Percentiles rank a stretch among this genome's conserved stretches.
phyloP scores from a whole-genome alignment of 2,888 invertebrate species.

The Acleris cristana region DNA sequence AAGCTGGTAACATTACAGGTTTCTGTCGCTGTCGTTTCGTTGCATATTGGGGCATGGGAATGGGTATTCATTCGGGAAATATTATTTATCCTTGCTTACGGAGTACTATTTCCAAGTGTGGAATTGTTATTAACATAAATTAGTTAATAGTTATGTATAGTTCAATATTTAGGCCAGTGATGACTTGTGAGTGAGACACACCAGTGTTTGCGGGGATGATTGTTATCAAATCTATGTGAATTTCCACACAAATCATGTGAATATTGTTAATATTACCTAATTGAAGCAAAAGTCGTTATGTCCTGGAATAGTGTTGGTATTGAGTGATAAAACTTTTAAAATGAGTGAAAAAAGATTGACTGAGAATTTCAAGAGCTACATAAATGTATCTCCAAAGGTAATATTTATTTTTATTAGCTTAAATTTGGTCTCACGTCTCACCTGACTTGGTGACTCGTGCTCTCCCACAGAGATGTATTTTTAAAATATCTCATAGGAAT shows the following conservation, averaged over 20 bases:
- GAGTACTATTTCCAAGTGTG: slow-evolving; percentile 29
- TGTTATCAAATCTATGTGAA: slow-evolving; percentile 66
- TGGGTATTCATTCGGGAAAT: slow-evolving; percentile 40
- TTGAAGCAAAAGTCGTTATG: slow-evolving; percentile 23
- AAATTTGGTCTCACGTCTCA: neutral
- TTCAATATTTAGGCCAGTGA: slow-evolving; percentile 35
- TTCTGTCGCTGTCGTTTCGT: slow-evolving; percentile 47
- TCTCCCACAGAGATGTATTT: neutral
- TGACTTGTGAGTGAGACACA: slow-evolving; percentile 46
- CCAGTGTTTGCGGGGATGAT: slow-evolving; percentile 63
- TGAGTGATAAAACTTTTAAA: slow-evolving; percentile 48
- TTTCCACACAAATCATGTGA: slow-evolving; percentile 64
- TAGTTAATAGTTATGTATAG: slow-evolving; percentile 40
- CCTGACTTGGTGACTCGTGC: neutral
- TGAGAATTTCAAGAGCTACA: slow-evolving; percentile 84
- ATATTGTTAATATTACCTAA: slow-evolving; percentile 50
- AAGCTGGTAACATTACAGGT: slow-evolving; percentile 40
- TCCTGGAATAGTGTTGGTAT: slow-evolving; percentile 15
- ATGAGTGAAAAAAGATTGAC: slow-evolving; percentile 83
- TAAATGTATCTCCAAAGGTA: slow-evolving; percentile 75
- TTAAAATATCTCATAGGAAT: too few species aligned
- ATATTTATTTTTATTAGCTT: slow-evolving; percentile 38
- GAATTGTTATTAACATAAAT: slow-evolving; percentile 39
- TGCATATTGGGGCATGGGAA: slow-evolving; percentile 52
- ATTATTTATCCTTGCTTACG: slow-evolving; percentile 27